phyloP scores from a whole-genome alignment of 1,140 invertebrate genomes.

The Subanguina moxae region DNA sequence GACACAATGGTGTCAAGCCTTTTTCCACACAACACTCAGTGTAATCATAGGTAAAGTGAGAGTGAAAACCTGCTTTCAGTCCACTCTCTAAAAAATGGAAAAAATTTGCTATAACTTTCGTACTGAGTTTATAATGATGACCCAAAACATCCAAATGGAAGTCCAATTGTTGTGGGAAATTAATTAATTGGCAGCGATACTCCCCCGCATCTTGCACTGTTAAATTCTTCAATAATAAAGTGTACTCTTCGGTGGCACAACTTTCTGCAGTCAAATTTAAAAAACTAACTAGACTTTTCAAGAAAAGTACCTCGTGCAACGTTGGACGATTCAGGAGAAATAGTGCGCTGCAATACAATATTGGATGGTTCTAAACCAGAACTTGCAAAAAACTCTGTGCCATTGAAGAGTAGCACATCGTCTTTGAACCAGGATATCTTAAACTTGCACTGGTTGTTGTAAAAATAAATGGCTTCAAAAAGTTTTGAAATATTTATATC shows the following conservation, averaged over 20 bases:
- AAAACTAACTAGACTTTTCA: not conserved
- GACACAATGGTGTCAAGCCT: constrained; percentile 41
- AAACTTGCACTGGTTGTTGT: no score
- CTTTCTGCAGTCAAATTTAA: constrained; percentile 13
- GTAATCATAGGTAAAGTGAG: constrained; percentile 41
- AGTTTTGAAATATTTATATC: no score
- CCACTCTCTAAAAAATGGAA: constrained; percentile 39
- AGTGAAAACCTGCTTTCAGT: constrained; percentile 30
- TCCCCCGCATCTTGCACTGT: constrained; percentile 39
- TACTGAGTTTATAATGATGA: constrained; percentile 6
- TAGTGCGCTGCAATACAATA: constrained; percentile 33
- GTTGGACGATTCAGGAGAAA: not conserved
- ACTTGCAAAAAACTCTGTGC: constrained; percentile 41
- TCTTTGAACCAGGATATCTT: constrained; percentile 44
- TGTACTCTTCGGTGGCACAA: constrained; percentile 40
- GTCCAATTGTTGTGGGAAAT: constrained; percentile 43
- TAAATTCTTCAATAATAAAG: constrained; percentile 39
- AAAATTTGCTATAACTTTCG: not conserved
- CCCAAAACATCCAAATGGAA: constrained; percentile 46
- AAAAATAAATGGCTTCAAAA: no score
- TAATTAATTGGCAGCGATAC: constrained; percentile 38
- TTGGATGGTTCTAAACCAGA: constrained; percentile 41
- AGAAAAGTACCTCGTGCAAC: not conserved
- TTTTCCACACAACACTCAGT: constrained; percentile 42
- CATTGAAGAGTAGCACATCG: constrained; percentile 43